phyloP scores from a whole-genome alignment of 1,140 invertebrate genomes.

The Dendrolimus kikuchii region DNA sequence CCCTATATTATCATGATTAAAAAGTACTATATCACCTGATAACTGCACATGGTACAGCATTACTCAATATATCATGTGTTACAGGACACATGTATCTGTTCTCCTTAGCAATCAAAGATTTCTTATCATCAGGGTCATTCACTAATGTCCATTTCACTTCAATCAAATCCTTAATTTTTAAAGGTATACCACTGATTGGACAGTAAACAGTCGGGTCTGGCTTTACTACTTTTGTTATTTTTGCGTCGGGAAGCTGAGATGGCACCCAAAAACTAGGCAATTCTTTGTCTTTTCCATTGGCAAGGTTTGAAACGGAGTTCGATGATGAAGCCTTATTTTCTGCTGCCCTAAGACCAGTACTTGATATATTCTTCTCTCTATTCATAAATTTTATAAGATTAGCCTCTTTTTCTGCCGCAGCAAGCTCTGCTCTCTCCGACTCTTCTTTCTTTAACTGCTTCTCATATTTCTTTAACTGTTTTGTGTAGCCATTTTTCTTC shows the following conservation, averaged over 20 bases:
- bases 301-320: constrained; percentile 63
- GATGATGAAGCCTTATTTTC: constrained; percentile 19
- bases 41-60: constrained; percentile 94
- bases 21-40: constrained; percentile 73
- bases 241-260: constrained; percentile 90
- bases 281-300: constrained; percentile 57
- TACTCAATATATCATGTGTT: constrained; percentile 95
- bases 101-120: constrained; percentile 86
- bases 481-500: constrained; percentile 94
- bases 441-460: constrained; percentile 87
- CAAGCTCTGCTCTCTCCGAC: constrained; percentile 72
- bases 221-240: constrained; percentile 82
- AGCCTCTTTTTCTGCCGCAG: constrained; percentile 76
- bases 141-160: constrained; percentile 94
- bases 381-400: constrained; percentile 78
- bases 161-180: constrained; percentile 94
- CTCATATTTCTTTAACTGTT: constrained; percentile 95
- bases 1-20: constrained; percentile 3
- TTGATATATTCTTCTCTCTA: constrained; percentile 81
- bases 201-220: constrained; percentile 94
- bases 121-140: constrained; percentile 88
- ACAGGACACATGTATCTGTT: constrained; percentile 98
- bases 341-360: constrained; percentile 26
- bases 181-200: constrained; percentile 91
- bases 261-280: constrained; percentile 99